phyloP scores from a whole-genome alignment of 2,113 vertebrate species.

The Hipposideros armiger region DNA sequence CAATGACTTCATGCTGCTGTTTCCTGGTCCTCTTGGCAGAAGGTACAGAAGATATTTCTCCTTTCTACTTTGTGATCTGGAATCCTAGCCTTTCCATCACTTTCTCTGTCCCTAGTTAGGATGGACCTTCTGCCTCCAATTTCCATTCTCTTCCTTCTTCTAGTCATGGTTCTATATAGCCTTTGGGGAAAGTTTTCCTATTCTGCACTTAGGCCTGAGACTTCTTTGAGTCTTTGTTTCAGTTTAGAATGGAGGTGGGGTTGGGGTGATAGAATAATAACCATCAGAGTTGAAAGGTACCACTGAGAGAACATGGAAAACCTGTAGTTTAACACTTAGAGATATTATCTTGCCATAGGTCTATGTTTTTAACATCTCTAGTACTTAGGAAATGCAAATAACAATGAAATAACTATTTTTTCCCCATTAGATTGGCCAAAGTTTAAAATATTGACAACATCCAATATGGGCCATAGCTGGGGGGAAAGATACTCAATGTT shows the following conservation, averaged over 20 bases:
- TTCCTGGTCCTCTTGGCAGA: background rate
- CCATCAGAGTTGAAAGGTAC: background rate
- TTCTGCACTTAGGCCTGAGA: background rate
- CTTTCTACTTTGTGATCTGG: background rate
- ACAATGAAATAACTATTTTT: background rate
- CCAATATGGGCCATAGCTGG: background rate
- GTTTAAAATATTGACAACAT: constrained; percentile 32
- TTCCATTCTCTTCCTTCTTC: background rate
- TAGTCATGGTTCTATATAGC: background rate
- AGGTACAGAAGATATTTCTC: background rate
- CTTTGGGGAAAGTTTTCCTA: background rate
- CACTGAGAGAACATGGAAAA: background rate
- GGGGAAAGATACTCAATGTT: background rate
- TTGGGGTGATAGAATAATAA: background rate
- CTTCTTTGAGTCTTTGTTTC: constrained; percentile 2
- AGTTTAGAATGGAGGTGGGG: background rate
- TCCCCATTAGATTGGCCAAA: background rate
- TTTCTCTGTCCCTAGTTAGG: background rate
- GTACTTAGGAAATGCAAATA: constrained; percentile 22
- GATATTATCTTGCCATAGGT: background rate
- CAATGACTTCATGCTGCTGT: constrained; percentile 6
- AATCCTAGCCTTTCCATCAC: background rate
- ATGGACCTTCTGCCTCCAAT: background rate
- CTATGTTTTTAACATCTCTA: background rate
- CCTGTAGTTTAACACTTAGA: background rate